Evolutionary conservation across 2,113 vertebrate genomes (phyloP).

Genomic region (Hassar affinis): DNA sequence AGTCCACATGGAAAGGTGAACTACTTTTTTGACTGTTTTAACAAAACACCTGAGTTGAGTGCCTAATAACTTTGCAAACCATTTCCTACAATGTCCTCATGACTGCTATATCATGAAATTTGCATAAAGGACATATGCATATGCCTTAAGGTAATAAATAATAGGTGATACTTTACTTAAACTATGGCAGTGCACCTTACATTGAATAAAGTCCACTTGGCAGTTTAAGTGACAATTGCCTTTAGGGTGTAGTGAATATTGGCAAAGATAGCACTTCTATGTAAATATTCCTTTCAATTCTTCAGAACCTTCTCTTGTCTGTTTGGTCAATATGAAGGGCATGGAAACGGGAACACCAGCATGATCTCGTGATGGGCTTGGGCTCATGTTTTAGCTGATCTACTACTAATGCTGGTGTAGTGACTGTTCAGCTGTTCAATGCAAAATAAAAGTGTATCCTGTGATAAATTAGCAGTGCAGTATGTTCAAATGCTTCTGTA

Average conservation of each 20-base stretch:
- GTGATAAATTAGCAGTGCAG: not conserved
- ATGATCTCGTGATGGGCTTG: slow-evolving; percentile 41
- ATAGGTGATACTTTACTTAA: not conserved
- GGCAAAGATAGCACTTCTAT: slow-evolving; percentile 16
- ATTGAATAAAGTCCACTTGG: not conserved
- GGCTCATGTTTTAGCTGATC: slow-evolving; percentile 42
- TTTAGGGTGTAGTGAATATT: slow-evolving; percentile 17
- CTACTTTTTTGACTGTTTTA: not conserved
- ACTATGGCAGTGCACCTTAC: not conserved
- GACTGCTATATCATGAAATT: not conserved
- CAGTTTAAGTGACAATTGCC: not conserved
- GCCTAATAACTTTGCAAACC: not conserved
- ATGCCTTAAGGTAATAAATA: not conserved
- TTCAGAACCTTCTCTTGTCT: slow-evolving; percentile 12
- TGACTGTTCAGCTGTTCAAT: slow-evolving; percentile 44
- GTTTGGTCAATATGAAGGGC: not conserved
- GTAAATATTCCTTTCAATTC: not conserved
- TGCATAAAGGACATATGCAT: slow-evolving; percentile 5
- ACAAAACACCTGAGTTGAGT: not conserved
- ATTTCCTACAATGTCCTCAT: not conserved
- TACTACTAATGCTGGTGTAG: slow-evolving; percentile 43
- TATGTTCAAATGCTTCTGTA: not conserved
- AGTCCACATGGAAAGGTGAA: not conserved
- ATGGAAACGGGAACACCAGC: not conserved
- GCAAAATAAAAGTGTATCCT: slow-evolving; percentile 39